These are phyloP conservation scores for Pyrocephalus nanus DNA, from an alignment of 2,797 vertebrate genomes.

Conservation along the genomic window DNA sequence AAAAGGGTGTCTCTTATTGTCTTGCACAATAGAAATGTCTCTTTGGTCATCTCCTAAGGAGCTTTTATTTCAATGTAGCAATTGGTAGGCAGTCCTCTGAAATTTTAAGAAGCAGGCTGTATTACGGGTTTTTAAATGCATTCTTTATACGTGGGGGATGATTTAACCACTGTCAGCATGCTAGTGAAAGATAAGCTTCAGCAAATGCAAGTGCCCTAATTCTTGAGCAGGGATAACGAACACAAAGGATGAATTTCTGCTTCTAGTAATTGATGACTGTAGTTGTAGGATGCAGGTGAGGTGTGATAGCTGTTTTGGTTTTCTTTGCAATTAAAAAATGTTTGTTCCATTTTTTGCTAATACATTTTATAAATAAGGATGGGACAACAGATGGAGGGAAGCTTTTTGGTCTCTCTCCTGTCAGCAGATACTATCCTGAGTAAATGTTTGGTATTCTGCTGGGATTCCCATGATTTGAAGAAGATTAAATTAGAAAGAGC, in stretches of 20 bases:
- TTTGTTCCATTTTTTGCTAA: neutral
- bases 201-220: constrained; percentile 15
- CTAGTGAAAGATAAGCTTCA: constrained; percentile 22
- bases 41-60: neutral
- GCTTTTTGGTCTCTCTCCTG: neutral
- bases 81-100: neutral
- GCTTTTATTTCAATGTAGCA: neutral
- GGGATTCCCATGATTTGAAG: neutral
- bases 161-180: constrained; percentile 5
- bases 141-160: neutral
- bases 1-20: neutral
- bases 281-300: neutral
- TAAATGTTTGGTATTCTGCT: neutral
- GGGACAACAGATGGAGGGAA: neutral
- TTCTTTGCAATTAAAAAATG: neutral
- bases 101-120: neutral
- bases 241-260: neutral
- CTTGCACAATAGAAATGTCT: neutral
- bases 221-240: neutral
- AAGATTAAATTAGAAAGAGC: neutral
- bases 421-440: neutral
- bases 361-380: neutral
- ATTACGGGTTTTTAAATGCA: neutral
- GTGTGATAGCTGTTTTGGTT: neutral
- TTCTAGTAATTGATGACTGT: neutral